A percentile compares a stretch with the other conserved stretches of the same genome.
Evolutionary conservation across 92 coral and sea anemone genomes (phyloP).

Genomic region (Epizoanthus scotinus): DNA sequence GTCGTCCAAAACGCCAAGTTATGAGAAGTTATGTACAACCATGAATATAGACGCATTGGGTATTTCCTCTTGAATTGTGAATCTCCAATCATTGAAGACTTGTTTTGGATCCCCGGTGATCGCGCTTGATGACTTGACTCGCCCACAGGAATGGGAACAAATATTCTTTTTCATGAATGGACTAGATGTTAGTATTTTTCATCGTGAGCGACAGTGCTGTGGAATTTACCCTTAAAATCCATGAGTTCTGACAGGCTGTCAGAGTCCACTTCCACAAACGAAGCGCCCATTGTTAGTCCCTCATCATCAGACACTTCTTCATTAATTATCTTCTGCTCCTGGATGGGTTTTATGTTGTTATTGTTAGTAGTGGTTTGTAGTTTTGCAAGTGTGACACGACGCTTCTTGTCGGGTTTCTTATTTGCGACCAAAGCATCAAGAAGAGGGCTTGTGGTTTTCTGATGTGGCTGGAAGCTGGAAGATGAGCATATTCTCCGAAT

Average conservation of each 20-base stretch:
- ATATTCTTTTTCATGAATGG: not conserved
- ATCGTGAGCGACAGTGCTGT: slow-evolving; percentile 6
- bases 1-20: too few relatives aligned
- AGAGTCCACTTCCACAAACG: slow-evolving; percentile 57
- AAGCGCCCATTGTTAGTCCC: slow-evolving; percentile 48
- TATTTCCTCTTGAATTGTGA: too few relatives aligned
- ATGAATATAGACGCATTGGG: too few relatives aligned
- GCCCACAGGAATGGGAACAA: too few relatives aligned
- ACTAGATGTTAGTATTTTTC: not conserved
- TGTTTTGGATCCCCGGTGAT: too few relatives aligned
- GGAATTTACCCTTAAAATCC: slow-evolving; percentile 49
- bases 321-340: slow-evolving; percentile 19
- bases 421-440: slow-evolving; percentile 14
- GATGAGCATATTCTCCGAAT: slow-evolving; percentile 20
- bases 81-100: too few relatives aligned
- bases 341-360: slow-evolving; percentile 13
- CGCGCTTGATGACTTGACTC: too few relatives aligned
- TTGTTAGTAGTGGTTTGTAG: slow-evolving; percentile 38
- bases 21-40: too few relatives aligned
- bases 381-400: slow-evolving; percentile 57
- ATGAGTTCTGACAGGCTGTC: slow-evolving; percentile 54
- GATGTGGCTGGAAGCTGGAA: not conserved
- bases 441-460: slow-evolving; percentile 10
- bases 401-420: slow-evolving; percentile 33
- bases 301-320: slow-evolving; percentile 8